Percentiles rank a stretch among this genome's conserved stretches.
Evolutionary conservation across 2,113 vertebrate genomes (phyloP).

Genomic region (Platysteira castanea): DNA sequence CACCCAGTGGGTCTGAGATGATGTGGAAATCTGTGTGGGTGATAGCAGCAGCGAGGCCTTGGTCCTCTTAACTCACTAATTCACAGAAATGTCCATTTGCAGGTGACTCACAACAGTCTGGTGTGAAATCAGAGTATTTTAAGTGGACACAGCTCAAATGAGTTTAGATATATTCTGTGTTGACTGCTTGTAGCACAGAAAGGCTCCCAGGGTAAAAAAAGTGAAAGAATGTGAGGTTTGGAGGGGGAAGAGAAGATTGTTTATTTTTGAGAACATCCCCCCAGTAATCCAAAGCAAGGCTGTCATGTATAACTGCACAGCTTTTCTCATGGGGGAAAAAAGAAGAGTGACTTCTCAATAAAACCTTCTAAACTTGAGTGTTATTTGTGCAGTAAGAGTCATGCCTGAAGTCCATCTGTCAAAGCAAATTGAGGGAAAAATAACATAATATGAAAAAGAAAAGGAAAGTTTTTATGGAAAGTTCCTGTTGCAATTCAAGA

Average conservation of each 20-base stretch:
- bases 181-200: not conserved
- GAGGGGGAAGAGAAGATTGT: not conserved
- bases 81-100: not conserved
- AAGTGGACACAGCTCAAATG: not conserved
- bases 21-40: not conserved
- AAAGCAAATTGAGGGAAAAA: slow-evolving; percentile 41
- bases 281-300: not conserved
- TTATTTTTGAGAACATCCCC: not conserved
- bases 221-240: not conserved
- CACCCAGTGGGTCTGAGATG: not conserved
- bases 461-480: slow-evolving; percentile 5
- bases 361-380: not conserved
- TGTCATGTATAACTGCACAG: not conserved
- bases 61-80: not conserved
- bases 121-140: not conserved
- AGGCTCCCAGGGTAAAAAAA: not conserved
- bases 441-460: not conserved
- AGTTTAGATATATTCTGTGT: not conserved
- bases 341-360: not conserved
- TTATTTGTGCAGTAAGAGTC: not conserved
- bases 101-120: not conserved
- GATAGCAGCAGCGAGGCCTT: not conserved
- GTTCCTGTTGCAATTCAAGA: not conserved
- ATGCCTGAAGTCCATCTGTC: not conserved
- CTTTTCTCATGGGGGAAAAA: not conserved